Evolutionary conservation across 2,797 vertebrate genomes (phyloP).

Genomic region (Acanthornis magna): DNA sequence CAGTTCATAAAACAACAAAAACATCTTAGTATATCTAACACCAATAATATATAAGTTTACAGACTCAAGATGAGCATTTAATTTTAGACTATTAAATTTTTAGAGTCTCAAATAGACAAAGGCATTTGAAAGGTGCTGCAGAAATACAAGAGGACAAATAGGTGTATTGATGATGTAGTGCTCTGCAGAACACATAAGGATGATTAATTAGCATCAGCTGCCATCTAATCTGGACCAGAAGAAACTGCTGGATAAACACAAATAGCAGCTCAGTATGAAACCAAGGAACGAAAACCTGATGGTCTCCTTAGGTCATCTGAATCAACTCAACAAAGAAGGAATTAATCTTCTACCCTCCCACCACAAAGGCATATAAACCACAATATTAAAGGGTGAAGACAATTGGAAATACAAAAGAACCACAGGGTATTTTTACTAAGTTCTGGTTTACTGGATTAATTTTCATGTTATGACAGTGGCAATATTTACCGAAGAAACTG

Average conservation of each 20-base stretch:
- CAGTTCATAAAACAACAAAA: not conserved
- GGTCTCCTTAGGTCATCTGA: not conserved
- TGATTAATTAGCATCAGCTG: not conserved
- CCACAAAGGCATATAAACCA: not conserved
- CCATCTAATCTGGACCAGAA: not conserved
- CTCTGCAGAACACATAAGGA: not conserved
- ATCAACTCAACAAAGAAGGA: not conserved
- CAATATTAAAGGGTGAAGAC: not conserved
- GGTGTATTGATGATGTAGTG: not conserved
- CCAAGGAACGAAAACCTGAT: not conserved
- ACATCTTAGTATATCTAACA: not conserved
- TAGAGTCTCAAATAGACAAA: not conserved
- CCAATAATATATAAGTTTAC: not conserved
- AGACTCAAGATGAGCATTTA: not conserved
- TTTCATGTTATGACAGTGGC: not conserved
- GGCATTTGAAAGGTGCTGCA: not conserved
- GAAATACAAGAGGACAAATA: not conserved
- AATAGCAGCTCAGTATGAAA: not conserved
- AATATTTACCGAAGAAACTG: not conserved
- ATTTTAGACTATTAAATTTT: not conserved
- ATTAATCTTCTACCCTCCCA: not conserved
- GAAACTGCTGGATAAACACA: not conserved
- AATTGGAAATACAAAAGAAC: not conserved
- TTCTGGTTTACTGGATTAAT: not conserved
- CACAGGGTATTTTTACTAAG: not conserved